These are phyloP conservation scores for Oncorhynchus clarkii DNA, from an alignment of 2,113 vertebrate genomes.

Conservation along the genomic window DNA sequence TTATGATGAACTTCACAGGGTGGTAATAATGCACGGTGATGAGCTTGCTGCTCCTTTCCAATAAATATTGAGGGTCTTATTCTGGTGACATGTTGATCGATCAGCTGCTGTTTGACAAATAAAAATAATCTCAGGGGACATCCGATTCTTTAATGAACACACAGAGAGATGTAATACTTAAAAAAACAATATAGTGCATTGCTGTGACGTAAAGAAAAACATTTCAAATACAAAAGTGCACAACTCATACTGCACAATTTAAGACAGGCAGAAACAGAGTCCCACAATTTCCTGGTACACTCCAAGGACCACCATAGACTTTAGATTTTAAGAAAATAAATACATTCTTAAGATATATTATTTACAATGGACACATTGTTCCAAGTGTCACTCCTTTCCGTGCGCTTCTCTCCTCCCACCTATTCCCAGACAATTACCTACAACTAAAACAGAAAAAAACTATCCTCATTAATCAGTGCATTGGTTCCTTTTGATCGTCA, in stretches of 20 bases:
- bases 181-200: background rate
- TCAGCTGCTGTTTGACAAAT: background rate
- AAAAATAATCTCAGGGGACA: background rate
- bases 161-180: background rate
- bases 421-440: background rate
- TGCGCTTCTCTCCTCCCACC: background rate
- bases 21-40: too few relatives aligned
- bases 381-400: background rate
- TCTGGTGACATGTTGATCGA: too few relatives aligned
- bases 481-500: background rate
- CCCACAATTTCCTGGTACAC: background rate
- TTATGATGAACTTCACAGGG: too few relatives aligned
- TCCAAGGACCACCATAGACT: background rate
- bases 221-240: background rate
- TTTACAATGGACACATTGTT: slow-evolving; percentile 38
- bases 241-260: background rate
- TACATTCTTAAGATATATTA: slow-evolving; percentile 32
- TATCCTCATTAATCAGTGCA: background rate
- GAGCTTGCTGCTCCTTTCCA: too few relatives aligned
- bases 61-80: too few relatives aligned
- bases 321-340: slow-evolving; percentile 51
- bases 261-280: background rate
- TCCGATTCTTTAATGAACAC: background rate
- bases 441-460: background rate
- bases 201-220: slow-evolving; percentile 1